Conservation (phyloP, 2,888 invertebrate genomes). For the Pediacus dermestoides region DNA sequence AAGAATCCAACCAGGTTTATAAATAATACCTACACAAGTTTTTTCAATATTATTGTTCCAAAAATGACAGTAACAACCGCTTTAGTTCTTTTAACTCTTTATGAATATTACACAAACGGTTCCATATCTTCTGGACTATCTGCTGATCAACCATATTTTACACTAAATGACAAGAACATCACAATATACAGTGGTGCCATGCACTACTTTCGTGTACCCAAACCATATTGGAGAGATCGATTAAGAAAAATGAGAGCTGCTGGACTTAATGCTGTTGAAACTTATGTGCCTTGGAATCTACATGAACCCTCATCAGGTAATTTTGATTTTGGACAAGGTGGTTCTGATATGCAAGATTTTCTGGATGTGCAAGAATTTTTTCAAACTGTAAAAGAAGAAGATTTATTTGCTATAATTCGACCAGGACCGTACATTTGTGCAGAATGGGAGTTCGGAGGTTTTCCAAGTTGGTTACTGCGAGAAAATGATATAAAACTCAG, state of each 20-base stretch:
- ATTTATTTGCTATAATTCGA: slow-evolving; percentile 70
- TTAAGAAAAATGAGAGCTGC: slow-evolving; percentile 72
- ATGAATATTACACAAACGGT: slow-evolving; percentile 49
- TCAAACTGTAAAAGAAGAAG: slow-evolving; percentile 65
- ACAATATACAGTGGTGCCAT: slow-evolving; percentile 57
- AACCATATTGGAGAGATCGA: slow-evolving; percentile 74
- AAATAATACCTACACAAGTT: no score
- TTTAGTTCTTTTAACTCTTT: no score
- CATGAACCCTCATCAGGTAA: slow-evolving; percentile 66
- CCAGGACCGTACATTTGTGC: slow-evolving; percentile 88
- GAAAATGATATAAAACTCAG: slow-evolving; percentile 34
- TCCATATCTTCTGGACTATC: slow-evolving; percentile 40
- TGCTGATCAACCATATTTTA: slow-evolving; percentile 40
- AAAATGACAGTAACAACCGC: no score
- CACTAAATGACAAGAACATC: slow-evolving; percentile 48
- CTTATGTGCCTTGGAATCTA: slow-evolving; percentile 82
- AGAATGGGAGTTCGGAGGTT: slow-evolving; percentile 63
- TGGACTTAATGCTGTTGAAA: slow-evolving; percentile 82
- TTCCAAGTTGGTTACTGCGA: slow-evolving; percentile 50
- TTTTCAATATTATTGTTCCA: no score
- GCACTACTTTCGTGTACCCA: slow-evolving; percentile 82
- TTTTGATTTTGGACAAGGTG: slow-evolving; percentile 49
- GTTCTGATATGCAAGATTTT: slow-evolving; percentile 62
- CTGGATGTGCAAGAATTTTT: slow-evolving; percentile 61
- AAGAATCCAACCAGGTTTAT: no score